Percentiles rank a stretch among this genome's conserved stretches.
phyloP scores from a whole-genome alignment of 2,888 invertebrate genomes.

The Tachina grossa region DNA sequence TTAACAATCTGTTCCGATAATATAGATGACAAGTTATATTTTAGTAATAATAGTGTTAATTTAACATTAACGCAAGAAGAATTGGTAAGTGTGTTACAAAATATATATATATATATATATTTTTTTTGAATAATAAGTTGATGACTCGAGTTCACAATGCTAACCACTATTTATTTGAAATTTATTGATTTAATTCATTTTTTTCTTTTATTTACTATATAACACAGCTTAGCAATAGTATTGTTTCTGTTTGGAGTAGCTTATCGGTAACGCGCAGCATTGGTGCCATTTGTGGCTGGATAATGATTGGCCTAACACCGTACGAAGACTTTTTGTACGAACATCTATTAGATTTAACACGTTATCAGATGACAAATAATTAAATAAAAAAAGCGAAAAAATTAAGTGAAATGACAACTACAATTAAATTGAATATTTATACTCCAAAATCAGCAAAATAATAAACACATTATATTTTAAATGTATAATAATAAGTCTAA shows the following conservation, averaged over 20 bases:
- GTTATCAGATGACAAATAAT: constrained; percentile 83
- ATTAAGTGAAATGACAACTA: constrained; percentile 24
- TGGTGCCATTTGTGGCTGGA: constrained; percentile 84
- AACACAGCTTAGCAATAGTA: constrained; percentile 82
- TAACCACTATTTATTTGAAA: background rate
- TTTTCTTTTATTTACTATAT: background rate
- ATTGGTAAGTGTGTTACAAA: constrained; percentile 76
- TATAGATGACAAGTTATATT: constrained; percentile 81
- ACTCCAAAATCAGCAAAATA: constrained; percentile 16
- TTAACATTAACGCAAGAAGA: constrained; percentile 80
- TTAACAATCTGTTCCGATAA: constrained; percentile 82
- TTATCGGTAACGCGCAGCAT: constrained; percentile 84
- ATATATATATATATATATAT: too few relatives aligned
- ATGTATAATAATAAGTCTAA: constrained; percentile 34
- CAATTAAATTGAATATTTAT: constrained; percentile 47
- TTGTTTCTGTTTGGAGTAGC: constrained; percentile 84
- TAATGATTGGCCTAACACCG: constrained; percentile 84
- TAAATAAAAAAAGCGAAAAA: constrained; percentile 72
- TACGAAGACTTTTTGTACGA: constrained; percentile 84
- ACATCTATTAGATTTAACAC: constrained; percentile 83
- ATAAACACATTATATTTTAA: constrained; percentile 24
- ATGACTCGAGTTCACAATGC: background rate
- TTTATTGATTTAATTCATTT: background rate
- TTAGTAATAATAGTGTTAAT: constrained; percentile 79
- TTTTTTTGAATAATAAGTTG: background rate